A percentile compares a stretch with the other conserved stretches of the same genome.
Evolutionary conservation across 2,888 invertebrate species (phyloP).

Genomic region (Sarcophaga rosellei): DNA sequence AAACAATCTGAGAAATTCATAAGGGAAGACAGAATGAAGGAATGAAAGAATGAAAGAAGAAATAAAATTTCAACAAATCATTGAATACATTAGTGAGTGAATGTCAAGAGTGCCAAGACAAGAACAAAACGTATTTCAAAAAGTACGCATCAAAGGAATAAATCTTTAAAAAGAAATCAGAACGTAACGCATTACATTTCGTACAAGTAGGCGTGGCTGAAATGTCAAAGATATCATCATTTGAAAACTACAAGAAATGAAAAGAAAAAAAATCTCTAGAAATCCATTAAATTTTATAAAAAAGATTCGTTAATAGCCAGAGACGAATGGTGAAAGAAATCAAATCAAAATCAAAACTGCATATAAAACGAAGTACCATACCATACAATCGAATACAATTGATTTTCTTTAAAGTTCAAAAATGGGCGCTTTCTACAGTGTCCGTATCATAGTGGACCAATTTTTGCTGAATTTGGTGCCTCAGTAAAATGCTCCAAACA

Average conservation of each 20-base stretch:
- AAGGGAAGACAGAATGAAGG: slow-evolving; percentile 19
- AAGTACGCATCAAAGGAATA: not conserved
- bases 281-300: slow-evolving; percentile 50
- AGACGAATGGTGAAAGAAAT: too few relatives aligned
- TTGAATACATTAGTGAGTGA: slow-evolving; percentile 60
- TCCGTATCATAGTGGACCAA: too few relatives aligned
- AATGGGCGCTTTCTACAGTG: too few relatives aligned
- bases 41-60: slow-evolving; percentile 24
- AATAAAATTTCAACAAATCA: slow-evolving; percentile 66
- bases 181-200: not conserved
- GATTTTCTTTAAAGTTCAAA: too few relatives aligned
- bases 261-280: not conserved
- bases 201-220: slow-evolving; percentile 52
- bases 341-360: not conserved
- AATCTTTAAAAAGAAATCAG: not conserved
- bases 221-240: slow-evolving; percentile 45
- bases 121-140: slow-evolving; percentile 27
- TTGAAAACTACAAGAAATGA: slow-evolving; percentile 37
- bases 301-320: not conserved
- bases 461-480: too few relatives aligned
- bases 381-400: too few relatives aligned
- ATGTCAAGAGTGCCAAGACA: not conserved
- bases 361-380: too few relatives aligned
- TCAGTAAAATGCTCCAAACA: too few relatives aligned
- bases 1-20: slow-evolving; percentile 39